Conservation (phyloP, 2,113 vertebrate species). For the Vulpes vulpes region DNA sequence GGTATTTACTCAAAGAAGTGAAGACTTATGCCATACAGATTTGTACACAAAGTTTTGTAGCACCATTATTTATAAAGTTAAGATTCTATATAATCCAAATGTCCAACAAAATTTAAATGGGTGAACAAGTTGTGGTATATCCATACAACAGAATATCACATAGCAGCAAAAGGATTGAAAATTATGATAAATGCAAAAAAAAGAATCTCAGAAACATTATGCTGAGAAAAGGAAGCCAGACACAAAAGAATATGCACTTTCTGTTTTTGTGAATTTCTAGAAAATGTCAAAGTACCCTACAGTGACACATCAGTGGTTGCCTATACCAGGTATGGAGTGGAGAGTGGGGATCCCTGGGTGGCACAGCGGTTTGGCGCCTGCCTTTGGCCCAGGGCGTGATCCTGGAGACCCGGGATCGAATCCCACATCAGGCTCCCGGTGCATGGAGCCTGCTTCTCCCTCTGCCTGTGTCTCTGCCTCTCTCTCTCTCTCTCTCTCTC, state of each 20-base stretch:
- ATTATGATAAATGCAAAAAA: background rate
- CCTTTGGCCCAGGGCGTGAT: no score
- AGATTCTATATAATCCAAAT: background rate
- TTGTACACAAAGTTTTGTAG: background rate
- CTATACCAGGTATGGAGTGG: background rate
- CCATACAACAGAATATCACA: background rate
- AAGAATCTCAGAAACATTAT: background rate
- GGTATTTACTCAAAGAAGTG: background rate
- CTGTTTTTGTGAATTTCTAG: background rate
- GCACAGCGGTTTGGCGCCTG: no score
- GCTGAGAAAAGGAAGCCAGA: background rate
- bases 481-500: no score
- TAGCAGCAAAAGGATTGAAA: background rate
- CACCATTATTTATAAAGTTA: background rate
- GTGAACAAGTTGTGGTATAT: background rate
- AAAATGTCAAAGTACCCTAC: background rate
- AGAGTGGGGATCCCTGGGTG: background rate
- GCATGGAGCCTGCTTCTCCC: no score
- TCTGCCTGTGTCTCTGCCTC: no score
- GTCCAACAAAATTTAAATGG: background rate
- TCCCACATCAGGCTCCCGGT: no score
- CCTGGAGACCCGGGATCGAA: no score
- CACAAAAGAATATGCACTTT: background rate
- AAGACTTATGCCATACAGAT: background rate
- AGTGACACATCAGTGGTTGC: background rate